Percentiles rank a stretch among this genome's conserved stretches.
Evolutionary conservation across 23 tunicate species (phyloP).

Genomic region (Halocynthia aurantium): DNA sequence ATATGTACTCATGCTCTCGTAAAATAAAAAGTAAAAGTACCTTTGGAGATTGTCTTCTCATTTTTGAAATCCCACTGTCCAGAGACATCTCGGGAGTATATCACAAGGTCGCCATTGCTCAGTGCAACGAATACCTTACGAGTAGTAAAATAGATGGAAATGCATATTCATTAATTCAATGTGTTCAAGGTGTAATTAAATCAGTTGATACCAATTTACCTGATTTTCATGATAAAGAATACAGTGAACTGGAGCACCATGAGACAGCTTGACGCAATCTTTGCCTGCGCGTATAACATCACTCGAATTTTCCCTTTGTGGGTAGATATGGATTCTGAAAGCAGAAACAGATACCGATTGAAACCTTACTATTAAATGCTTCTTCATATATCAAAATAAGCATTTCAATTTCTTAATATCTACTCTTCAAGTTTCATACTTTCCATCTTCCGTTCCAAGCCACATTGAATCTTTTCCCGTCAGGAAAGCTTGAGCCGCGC

Average conservation of each 20-base stretch:
- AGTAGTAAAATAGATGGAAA: neutral
- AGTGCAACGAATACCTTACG: slow-evolving; percentile 82
- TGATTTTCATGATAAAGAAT: slow-evolving; percentile 74
- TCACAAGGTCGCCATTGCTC: slow-evolving; percentile 71
- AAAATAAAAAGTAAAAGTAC: neutral
- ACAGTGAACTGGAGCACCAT: slow-evolving; percentile 67
- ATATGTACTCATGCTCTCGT: neutral
- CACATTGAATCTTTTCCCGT: slow-evolving; percentile 63
- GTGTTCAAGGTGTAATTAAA: no score
- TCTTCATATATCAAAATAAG: no score
- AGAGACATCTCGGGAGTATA: slow-evolving; percentile 44
- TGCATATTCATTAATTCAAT: neutral
- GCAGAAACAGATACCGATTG: neutral
- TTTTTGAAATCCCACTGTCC: slow-evolving; percentile 80
- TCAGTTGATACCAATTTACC: slow-evolving; percentile 17
- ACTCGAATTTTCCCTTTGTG: slow-evolving; percentile 30
- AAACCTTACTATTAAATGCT: neutral
- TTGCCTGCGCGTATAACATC: slow-evolving; percentile 31
- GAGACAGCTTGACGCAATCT: slow-evolving; percentile 33
- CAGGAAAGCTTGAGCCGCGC: neutral
- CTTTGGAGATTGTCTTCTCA: slow-evolving; percentile 36
- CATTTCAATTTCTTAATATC: no score
- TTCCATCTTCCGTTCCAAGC: slow-evolving; percentile 96
- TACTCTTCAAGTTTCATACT: slow-evolving; percentile 27
- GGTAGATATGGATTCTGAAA: slow-evolving; percentile 58